phyloP scores from a whole-genome alignment of 2,797 vertebrate species.

The Atherinosoma microstoma region DNA sequence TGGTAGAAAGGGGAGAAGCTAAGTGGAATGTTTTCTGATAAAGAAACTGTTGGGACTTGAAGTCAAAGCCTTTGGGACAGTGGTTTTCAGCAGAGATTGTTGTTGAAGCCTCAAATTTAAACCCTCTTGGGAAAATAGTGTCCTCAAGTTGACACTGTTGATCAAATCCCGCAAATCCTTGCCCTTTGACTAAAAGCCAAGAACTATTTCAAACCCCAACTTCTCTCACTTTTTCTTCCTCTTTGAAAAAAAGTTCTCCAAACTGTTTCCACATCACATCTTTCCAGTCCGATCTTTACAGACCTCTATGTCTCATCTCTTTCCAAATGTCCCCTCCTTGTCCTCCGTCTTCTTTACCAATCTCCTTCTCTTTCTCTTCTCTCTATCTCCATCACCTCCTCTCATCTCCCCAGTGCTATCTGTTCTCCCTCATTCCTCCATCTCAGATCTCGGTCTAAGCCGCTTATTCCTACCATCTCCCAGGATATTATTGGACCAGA shows the following conservation, averaged over 20 bases:
- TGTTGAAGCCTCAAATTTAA: slow-evolving; percentile 56
- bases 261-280: slow-evolving; percentile 64
- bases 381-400: slow-evolving; percentile 65
- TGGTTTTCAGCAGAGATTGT: slow-evolving; percentile 52
- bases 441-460: slow-evolving; percentile 80
- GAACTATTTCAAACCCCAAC: slow-evolving; percentile 63
- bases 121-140: slow-evolving; percentile 57
- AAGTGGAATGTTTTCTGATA: slow-evolving; percentile 44
- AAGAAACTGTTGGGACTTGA: slow-evolving; percentile 45
- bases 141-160: slow-evolving; percentile 71
- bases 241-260: slow-evolving; percentile 49
- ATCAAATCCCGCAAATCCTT: slow-evolving; percentile 71
- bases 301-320: slow-evolving; percentile 56
- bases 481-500: slow-evolving; percentile 82
- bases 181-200: slow-evolving; percentile 62
- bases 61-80: slow-evolving; percentile 55
- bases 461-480: slow-evolving; percentile 81
- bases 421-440: slow-evolving; percentile 69
- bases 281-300: slow-evolving; percentile 58
- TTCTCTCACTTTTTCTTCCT: slow-evolving; percentile 33
- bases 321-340: slow-evolving; percentile 68
- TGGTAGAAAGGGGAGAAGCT: slow-evolving; percentile 31
- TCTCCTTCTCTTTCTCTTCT: slow-evolving; percentile 56
- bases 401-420: slow-evolving; percentile 70
- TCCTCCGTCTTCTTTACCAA: slow-evolving; percentile 69